Evolutionary conservation across 2,888 invertebrate genomes (phyloP), one percentile per base, ranked within the genome.

Genomic region (Timema cristinae): DNA sequence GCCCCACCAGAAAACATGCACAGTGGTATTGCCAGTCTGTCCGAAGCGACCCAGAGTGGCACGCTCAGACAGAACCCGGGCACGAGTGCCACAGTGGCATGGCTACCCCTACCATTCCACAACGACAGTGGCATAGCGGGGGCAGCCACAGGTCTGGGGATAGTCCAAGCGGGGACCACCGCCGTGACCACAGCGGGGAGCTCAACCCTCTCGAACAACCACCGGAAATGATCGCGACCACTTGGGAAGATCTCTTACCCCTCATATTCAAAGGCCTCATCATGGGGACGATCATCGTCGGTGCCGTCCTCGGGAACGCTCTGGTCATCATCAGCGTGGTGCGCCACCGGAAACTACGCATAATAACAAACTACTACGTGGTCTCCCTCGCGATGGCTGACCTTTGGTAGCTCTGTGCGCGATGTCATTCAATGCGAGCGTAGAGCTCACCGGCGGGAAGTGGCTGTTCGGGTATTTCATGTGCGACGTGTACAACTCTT

Each of bases 331-430:
- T 92, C 76, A 91, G 91, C 78, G 94, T 94, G 49, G 89, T 91
- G 77, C 86, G 92, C 66, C 93, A 94, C 81, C 86, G 93, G 66
- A 90, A 92, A 78, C 86, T 95, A 2, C 86, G 95, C 67, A 93
- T 94, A 75, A 92, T 95, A 80, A 97, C 97, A 69, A 97, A 97
- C 83, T 96, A 95, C 82, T 97, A 97, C 86, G 95, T 97, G 76
- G 97, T 97, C 78, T 95, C 95, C 70, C 83, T 97, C 73, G 97
- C 97, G 1, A 91, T 95, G 79, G 97, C 97, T 56, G 97, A 97
- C 80, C 91, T 97, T 85, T 97, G 75, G 96, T 97, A 67, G 96
- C 96, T 0, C 83, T 94, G 72, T 93, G 94, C 80, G 95, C 94
- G 77, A 95, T 95, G 95, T 93, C 94, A 73, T 95, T 95, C 82